Evolutionary conservation across 2,888 invertebrate species (phyloP), one percentile per base, ranked within the genome.

Genomic region (Tipula helvola): DNA sequence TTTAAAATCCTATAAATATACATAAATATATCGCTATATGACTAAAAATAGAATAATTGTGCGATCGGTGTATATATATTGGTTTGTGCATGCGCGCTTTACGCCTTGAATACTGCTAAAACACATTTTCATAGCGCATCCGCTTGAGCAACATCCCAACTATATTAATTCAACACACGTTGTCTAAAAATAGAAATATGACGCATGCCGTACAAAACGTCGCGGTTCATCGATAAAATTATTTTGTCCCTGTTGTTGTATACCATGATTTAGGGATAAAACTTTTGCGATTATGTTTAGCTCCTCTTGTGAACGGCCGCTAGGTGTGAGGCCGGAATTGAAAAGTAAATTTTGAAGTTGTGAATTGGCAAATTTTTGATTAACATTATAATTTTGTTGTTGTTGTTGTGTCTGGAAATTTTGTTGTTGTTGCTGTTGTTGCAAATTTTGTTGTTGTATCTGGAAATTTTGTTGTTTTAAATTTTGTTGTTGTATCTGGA

Each of bases 261-360:
- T 92, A 86, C 95, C 95, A 89, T 96, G 96, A 91, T 96, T 96
- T 87, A 96, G 91, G 8, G 96, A 95, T 89, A 96, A 91, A 87
- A 96, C 95, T 92, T 96, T 96, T 85, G 95, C 95, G 47, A 96
- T 96, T 89, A 96, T 95, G 90, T 95, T 96, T 86, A 96, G 92
- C 91, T 96, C 96, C 90, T 96, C 96, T 87, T 94, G 93, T 88
- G 92, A 92, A 88, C 94, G 93, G 41, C 91, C 91, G n/a, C 90
- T 91, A 41, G 89, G 89, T 83, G 94, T 94, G 71, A 95, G 92
- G 47, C 95, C 95, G 86, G 94, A 94, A 90, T 95, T 94, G 86
- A 92, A 93, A 18, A 95, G 90, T 84, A 95, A 91, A 88, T 94
- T 93, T 89, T 94, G 94, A 85, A 95, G 92, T 89, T 95, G 95